Conservation (phyloP, 2,113 vertebrate species). For the Nycticebus coucang region DNA sequence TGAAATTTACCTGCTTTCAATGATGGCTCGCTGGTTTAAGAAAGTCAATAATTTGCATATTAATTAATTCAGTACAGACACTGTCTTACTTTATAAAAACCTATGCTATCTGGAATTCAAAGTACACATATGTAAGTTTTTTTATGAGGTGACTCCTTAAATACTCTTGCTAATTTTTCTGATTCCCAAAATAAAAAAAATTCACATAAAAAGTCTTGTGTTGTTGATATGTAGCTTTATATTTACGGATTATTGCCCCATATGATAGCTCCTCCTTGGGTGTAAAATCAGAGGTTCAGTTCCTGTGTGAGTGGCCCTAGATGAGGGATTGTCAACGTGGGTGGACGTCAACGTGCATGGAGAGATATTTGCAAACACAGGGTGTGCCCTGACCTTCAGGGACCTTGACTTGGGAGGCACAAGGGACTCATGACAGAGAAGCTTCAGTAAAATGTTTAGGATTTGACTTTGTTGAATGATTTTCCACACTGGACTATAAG, state of each 20-base stretch:
- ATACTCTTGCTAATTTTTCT: conserved; percentile 22
- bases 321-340: neutral
- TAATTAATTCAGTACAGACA: neutral
- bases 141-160: neutral
- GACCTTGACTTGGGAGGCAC: neutral
- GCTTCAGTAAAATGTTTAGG: neutral
- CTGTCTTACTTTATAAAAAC: neutral
- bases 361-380: neutral
- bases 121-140: neutral
- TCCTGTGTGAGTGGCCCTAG: neutral
- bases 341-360: neutral
- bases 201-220: neutral
- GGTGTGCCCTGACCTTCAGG: neutral
- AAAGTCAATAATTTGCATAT: neutral
- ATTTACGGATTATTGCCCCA: neutral
- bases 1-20: neutral
- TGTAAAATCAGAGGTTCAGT: neutral
- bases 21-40: neutral
- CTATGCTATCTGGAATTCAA: neutral
- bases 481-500: neutral
- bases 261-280: neutral
- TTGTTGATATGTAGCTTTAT: neutral
- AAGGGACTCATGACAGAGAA: neutral
- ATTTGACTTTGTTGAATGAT: neutral
- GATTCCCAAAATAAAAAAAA: conserved; percentile 6